A percentile compares a stretch with the other conserved stretches of the same genome.
phyloP scores from a whole-genome alignment of 2,888 invertebrate species.

The Liopterus haemorrhoidalis region DNA sequence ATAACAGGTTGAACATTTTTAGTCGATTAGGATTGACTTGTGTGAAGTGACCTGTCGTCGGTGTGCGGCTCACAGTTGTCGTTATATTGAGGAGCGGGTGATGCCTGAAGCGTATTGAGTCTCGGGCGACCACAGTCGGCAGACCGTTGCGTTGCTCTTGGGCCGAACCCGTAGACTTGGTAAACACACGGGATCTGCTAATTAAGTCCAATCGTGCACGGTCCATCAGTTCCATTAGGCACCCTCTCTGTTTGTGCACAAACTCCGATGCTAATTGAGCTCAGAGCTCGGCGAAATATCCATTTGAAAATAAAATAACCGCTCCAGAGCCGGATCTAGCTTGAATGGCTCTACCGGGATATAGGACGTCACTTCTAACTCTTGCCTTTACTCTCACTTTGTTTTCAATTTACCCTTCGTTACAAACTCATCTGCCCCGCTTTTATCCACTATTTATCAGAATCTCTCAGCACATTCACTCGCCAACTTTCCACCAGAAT shows the following conservation, averaged over 20 bases:
- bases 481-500: no score
- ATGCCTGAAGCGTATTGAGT: background rate
- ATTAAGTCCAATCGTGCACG: slow-evolving; percentile 56
- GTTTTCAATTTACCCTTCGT: no score
- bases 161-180: slow-evolving; percentile 33
- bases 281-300: slow-evolving; percentile 40
- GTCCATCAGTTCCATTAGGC: slow-evolving; percentile 51
- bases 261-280: slow-evolving; percentile 46
- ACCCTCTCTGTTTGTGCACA: slow-evolving; percentile 46
- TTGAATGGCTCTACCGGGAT: no score
- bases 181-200: slow-evolving; percentile 47
- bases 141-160: slow-evolving; percentile 40
- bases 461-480: no score
- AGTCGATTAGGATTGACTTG: background rate
- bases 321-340: slow-evolving; percentile 15
- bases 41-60: slow-evolving; percentile 4
- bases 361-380: no score
- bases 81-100: slow-evolving; percentile 13
- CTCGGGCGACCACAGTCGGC: slow-evolving; percentile 30
- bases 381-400: no score
- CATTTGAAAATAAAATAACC: slow-evolving; percentile 37
- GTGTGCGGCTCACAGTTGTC: slow-evolving; percentile 4
- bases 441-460: no score
- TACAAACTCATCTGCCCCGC: no score
- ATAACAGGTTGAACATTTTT: no score